A percentile compares a stretch with the other conserved stretches of the same genome.
phyloP scores from a whole-genome alignment of 2,113 vertebrate genomes.

The Toxotes jaculatrix region DNA sequence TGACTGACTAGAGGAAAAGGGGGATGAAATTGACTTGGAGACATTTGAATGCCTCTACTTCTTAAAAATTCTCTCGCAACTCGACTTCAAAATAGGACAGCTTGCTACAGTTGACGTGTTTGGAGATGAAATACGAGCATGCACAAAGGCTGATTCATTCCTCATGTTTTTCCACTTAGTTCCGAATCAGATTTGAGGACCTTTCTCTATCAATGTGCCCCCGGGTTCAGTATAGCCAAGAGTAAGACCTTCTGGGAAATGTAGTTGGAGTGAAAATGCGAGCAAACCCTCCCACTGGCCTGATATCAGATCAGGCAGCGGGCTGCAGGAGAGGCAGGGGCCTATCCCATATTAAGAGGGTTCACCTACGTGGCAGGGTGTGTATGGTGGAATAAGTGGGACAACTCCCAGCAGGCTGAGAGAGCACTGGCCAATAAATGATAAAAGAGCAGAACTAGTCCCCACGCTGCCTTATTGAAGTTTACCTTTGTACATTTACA shows the following conservation, averaged over 20 bases:
- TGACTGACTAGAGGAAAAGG: conserved; percentile 72
- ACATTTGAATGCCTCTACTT: conserved; percentile 71
- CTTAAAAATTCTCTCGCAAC: conserved; percentile 64
- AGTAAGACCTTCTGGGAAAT: conserved; percentile 76
- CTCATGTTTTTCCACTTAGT: conserved; percentile 63
- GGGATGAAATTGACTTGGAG: conserved; percentile 74
- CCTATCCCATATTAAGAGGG: conserved; percentile 72
- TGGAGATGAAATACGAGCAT: conserved; percentile 68
- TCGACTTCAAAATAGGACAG: conserved; percentile 68
- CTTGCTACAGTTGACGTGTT: conserved; percentile 57
- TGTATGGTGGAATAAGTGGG: conserved; percentile 83
- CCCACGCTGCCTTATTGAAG: conserved; percentile 77
- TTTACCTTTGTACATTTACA: conserved; percentile 79
- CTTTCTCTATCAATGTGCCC: conserved; percentile 64
- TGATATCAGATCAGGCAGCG: conserved; percentile 78
- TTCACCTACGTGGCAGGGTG: conserved; percentile 79
- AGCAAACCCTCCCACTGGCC: conserved; percentile 71
- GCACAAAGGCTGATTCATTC: conserved; percentile 65
- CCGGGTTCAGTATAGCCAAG: conserved; percentile 59
- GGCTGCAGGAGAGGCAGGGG: conserved; percentile 59
- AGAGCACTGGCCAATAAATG: conserved; percentile 81
- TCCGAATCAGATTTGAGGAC: conserved; percentile 69
- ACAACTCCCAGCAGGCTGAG: conserved; percentile 82
- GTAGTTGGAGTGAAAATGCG: conserved; percentile 75
- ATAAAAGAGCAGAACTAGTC: conserved; percentile 76